Percentiles rank a stretch among this genome's conserved stretches.
These are phyloP conservation scores for Sylvia borin DNA, from an alignment of 2,797 vertebrate species.

Conservation along the genomic window DNA sequence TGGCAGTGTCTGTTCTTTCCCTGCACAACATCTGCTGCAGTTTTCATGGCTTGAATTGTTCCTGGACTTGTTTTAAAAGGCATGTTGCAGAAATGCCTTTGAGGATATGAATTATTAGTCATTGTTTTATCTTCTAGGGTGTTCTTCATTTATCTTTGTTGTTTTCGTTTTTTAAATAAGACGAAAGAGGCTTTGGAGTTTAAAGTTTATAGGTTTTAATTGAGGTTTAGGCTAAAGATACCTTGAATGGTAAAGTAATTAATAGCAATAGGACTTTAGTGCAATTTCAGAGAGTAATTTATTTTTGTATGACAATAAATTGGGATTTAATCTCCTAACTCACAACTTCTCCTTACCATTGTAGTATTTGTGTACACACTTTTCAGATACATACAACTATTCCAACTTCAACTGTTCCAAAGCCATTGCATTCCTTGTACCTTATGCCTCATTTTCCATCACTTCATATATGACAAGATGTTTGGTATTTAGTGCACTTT, in stretches of 20 bases:
- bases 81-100: constrained; percentile 5
- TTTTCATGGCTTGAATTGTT: neutral
- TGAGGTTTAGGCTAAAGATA: neutral
- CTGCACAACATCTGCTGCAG: constrained; percentile 31
- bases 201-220: constrained; percentile 1
- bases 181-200: neutral
- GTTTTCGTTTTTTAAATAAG: neutral
- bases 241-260: neutral
- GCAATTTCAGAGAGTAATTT: neutral
- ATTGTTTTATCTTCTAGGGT: neutral
- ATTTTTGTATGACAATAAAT: neutral
- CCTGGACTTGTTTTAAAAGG: constrained; percentile 27
- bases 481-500: neutral
- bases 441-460: neutral
- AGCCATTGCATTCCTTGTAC: neutral
- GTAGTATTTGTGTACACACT: neutral
- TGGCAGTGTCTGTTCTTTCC: neutral
- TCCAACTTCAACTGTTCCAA: constrained; percentile 5
- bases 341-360: neutral
- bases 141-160: neutral
- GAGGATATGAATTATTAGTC: neutral
- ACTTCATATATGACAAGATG: neutral
- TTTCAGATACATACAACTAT: neutral
- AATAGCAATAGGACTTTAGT: neutral
- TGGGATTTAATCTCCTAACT: constrained; percentile 15